Conservation (phyloP, 2,888 invertebrate genomes). For the Pristionchus mayeri region DNA sequence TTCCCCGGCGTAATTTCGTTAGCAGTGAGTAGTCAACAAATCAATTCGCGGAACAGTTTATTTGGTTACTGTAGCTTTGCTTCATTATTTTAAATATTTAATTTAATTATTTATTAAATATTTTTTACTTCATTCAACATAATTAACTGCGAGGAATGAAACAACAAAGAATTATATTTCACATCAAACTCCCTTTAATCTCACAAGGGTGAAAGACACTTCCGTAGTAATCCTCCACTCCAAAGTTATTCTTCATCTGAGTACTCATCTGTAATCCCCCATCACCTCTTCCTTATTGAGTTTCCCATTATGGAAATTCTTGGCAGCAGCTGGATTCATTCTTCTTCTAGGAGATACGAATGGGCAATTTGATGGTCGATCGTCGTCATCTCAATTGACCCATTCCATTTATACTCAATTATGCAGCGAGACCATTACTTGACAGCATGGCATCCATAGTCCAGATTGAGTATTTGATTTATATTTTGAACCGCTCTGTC, state of each 20-base stretch:
- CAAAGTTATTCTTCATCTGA: constrained; percentile 12
- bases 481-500: too few species aligned
- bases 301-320: not conserved
- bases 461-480: not conserved
- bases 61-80: too few species aligned
- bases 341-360: not conserved
- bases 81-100: too few species aligned
- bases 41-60: too few species aligned
- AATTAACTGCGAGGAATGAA: too few species aligned
- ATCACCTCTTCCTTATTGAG: not conserved
- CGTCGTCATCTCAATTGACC: not conserved
- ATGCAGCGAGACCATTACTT: not conserved
- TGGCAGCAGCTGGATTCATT: not conserved
- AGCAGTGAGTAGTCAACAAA: too few species aligned
- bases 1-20: too few species aligned
- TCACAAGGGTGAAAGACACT: constrained; percentile 36
- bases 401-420: not conserved
- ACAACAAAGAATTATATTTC: too few species aligned
- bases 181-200: not conserved
- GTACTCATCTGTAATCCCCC: not conserved
- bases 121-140: too few species aligned
- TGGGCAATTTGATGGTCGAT: constrained; percentile 29
- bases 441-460: not conserved
- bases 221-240: constrained; percentile 8
- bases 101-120: too few species aligned